Conservation (phyloP, 2,797 vertebrate genomes). For the Yasuhikotakia modesta region DNA sequence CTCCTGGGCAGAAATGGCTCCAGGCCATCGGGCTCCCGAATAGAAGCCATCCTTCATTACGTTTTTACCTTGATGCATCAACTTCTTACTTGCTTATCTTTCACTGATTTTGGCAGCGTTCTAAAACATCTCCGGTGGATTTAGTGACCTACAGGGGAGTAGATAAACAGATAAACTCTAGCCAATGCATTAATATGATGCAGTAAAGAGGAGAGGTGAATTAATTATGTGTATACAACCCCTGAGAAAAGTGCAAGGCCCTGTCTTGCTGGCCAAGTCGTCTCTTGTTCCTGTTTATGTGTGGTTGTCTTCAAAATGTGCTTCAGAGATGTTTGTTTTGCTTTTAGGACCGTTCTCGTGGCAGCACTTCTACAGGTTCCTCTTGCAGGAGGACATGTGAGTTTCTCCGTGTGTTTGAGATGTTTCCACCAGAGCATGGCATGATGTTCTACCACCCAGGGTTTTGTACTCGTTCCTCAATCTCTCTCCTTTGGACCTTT, state of each 20-base stretch:
- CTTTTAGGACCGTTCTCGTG: constrained; percentile 75
- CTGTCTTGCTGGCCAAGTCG: not conserved
- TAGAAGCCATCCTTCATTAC: constrained; percentile 32
- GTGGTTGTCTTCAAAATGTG: constrained; percentile 10
- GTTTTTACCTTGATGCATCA: constrained; percentile 44
- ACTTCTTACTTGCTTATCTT: constrained; percentile 26
- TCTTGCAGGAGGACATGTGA: constrained; percentile 78
- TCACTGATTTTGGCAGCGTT: constrained; percentile 21
- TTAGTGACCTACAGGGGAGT: constrained; percentile 34
- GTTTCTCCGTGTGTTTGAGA: constrained; percentile 54
- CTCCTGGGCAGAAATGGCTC: constrained; percentile 32
- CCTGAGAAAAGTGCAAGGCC: not conserved
- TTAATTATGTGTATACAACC: constrained; percentile 30
- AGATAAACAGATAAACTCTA: constrained; percentile 34
- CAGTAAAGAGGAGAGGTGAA: constrained; percentile 17
- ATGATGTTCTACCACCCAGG: constrained; percentile 35
- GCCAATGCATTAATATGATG: constrained; percentile 29
- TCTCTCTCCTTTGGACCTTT: not conserved
- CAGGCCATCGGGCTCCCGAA: constrained; percentile 21
- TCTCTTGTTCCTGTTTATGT: constrained; percentile 16
- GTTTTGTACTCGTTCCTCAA: constrained; percentile 20
- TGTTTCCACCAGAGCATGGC: constrained; percentile 49
- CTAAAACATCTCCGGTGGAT: constrained; percentile 36
- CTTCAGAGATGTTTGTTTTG: constrained; percentile 67
- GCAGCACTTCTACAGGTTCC: constrained; percentile 64